phyloP scores from a whole-genome alignment of 2,113 vertebrate species.

The Heptranchias perlo region DNA sequence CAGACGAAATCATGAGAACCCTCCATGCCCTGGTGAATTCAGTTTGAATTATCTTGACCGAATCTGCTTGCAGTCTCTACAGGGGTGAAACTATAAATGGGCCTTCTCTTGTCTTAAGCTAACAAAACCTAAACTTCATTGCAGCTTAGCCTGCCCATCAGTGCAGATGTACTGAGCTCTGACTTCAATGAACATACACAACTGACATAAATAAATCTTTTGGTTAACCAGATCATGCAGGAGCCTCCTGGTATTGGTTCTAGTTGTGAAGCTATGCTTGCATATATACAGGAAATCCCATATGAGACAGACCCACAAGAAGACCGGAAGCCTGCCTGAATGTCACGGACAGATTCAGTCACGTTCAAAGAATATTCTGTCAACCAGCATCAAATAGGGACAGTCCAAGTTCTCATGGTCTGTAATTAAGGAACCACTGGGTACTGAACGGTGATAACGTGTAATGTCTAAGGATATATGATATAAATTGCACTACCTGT shows the following conservation, averaged over 20 bases:
- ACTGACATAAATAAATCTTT: not conserved
- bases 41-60: not conserved
- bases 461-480: not conserved
- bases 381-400: not conserved
- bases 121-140: not conserved
- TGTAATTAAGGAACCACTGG: not conserved
- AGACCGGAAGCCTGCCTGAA: not conserved
- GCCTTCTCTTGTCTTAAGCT: not conserved
- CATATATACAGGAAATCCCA: not conserved
- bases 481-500: not conserved
- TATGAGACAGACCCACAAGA: not conserved
- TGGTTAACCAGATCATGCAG: not conserved
- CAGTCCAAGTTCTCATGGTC: not conserved
- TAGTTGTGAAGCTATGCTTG: not conserved
- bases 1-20: not conserved
- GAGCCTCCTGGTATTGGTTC: not conserved
- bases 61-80: not conserved
- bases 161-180: not conserved
- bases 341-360: not conserved
- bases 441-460: no score
- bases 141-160: not conserved
- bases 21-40: not conserved
- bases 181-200: not conserved
- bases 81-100: not conserved
- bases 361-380: not conserved